Evolutionary conservation across 2,113 vertebrate species (phyloP).

Genomic region (Psettodes erumei): DNA sequence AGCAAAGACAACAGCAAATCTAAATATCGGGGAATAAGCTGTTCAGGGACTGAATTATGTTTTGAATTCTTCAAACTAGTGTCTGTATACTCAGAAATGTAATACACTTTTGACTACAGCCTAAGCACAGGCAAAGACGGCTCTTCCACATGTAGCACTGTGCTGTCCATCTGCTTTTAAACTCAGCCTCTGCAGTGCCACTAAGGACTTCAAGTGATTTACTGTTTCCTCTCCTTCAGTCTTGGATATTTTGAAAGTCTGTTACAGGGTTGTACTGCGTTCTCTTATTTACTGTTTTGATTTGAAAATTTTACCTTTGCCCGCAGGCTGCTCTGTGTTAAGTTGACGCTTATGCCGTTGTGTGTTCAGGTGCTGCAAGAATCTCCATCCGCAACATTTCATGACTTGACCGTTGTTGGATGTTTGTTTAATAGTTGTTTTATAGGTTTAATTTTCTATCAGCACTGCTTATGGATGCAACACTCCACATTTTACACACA

Average conservation of each 20-base stretch:
- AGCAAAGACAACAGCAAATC: not conserved
- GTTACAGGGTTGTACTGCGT: not conserved
- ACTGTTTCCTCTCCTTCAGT: not conserved
- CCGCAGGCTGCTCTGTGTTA: constrained; percentile 13
- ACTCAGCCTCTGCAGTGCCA: not conserved
- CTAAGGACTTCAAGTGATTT: constrained; percentile 1
- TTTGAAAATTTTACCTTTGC: constrained; percentile 8
- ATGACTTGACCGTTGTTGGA: not conserved
- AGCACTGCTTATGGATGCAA: not conserved
- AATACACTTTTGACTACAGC: not conserved
- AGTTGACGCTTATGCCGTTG: not conserved
- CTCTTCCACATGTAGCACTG: not conserved
- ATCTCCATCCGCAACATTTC: not conserved
- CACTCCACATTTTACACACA: not conserved
- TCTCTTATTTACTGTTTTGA: constrained; percentile 13
- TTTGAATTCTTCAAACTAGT: not conserved
- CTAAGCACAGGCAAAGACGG: not conserved
- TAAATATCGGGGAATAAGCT: not conserved
- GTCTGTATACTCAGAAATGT: not conserved
- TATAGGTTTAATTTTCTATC: constrained; percentile 10
- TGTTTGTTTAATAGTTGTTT: constrained; percentile 19
- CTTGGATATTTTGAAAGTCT: constrained; percentile 2
- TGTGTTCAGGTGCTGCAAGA: constrained; percentile 3
- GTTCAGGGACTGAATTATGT: not conserved
- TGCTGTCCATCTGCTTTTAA: constrained; percentile 15